Base-by-base conservation (phyloP, 2,797 vertebrate species). In the Danio albolineatus region DNA sequence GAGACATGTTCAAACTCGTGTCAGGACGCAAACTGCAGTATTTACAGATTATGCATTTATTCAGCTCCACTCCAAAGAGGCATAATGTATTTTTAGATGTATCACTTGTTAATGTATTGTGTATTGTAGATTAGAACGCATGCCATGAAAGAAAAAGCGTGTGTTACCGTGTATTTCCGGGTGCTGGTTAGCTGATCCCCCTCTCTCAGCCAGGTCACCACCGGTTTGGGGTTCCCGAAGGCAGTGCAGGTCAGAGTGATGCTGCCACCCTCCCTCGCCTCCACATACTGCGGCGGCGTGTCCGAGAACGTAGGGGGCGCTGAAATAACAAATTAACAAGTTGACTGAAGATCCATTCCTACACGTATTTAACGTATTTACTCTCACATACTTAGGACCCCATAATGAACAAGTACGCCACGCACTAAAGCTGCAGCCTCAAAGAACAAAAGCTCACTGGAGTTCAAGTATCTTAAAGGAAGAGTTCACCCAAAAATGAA, bases 181-280 rank as follows among this genome's bases (percentile, higher is more conserved):
- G 91, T 95, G 92, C 91, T 92, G 85, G 89, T 91, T 53, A 99
- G 91, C 89, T 96, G 94, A 66, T 95, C 94, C 85, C 96, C 97
- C 84, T 99, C 97, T 85, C 94, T 93, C 84, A 98, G 94, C 97
- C 98, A 99, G 90, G 96, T 96, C 94, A 99, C 96, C 44, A 95
- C 94, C 76, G 98, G 97, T 90, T 98, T 99, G 80, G 98, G 98
- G 91, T 99, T 99, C 89, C 97, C 98, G n/a, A 96, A 96, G 76
- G 98, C 97, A 84, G 95, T 96, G 92, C 98, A 99, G 88, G 94
- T 97, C 86, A 99, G 92, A 86, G 94, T 94, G 85, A 96, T 90
- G 73, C 94, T 97, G 88, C 96, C 94, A 51, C 97, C 97, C 89
- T 99, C 98, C 90, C 98, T 98, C 0, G 96, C 97, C 91, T 99